Evolutionary conservation across 2,797 vertebrate species (phyloP), one percentile per base, ranked within the genome.

Genomic region (Sibirionetta formosa): DNA sequence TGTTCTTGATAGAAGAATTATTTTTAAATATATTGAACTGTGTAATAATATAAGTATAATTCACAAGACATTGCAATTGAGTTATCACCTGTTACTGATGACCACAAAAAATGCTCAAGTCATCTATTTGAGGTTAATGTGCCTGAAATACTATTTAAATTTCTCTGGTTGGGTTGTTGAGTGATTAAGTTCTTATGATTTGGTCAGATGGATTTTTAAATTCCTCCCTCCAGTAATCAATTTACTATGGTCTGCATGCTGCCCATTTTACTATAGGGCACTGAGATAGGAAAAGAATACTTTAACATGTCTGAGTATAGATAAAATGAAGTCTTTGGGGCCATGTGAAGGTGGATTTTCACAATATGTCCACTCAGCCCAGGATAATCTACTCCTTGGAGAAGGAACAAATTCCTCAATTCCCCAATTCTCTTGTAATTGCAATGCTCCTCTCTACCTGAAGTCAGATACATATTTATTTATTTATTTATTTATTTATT

Each of bases 41-140:
- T 84, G 70, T 90, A 96, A 18, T 44, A 44, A 18, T 44, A 44
- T 90, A 96, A 97, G 8, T 44, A 44, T 90, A 96, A 97, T 97
- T 97, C 94, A 93, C 46, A 64, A 88, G 93, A 97, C 96, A 96
- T 96, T 94, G 77, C 85, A 94, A 84, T 46, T 93, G 95, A 98
- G 95, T 97, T 98, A 96, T 97, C 96, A 90, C 94, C 92, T 95
- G 77, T 95, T 96, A 89, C 83, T 96, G 93, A 95, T 97, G 96
- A 95, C 85, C 66, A 97, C 65, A 72, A 93, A 81, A 95, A 88
- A 83, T 4, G 31, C 80, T 95, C 78, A 88, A 70, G 91, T 97
- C 95, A 98, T 87, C 96, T 97, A 95, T 80, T 96, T 95, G 91
- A 90, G 76, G 95, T 97, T 96, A 98, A 97, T 97, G 93, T 96